These are phyloP conservation scores for Silurus lanzhouensis DNA, from an alignment of 2,797 vertebrate genomes.

Conservation along the genomic window DNA sequence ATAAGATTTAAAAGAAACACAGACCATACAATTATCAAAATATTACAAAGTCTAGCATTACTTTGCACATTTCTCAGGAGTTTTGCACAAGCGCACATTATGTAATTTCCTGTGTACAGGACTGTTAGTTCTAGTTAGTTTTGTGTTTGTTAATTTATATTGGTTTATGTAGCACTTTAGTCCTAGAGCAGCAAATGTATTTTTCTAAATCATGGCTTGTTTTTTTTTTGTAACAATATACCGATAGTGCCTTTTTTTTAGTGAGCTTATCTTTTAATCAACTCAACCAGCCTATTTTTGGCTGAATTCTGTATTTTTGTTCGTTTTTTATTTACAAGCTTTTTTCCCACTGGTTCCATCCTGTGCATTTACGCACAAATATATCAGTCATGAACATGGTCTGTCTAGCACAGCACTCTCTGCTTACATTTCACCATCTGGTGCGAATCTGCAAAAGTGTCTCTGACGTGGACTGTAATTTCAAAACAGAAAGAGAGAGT, in stretches of 20 bases:
- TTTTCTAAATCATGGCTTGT: not conserved
- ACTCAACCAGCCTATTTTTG: not conserved
- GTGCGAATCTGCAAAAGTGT: constrained; percentile 47
- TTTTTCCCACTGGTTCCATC: not conserved
- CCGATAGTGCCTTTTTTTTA: not conserved
- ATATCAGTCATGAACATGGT: constrained; percentile 32
- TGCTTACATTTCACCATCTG: constrained; percentile 60
- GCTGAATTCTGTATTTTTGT: not conserved
- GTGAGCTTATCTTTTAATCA: not conserved
- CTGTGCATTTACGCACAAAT: constrained; percentile 22
- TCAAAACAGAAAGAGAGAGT: constrained; percentile 15
- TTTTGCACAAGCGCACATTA: no score
- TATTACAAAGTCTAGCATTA: not conserved
- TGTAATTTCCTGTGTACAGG: no score
- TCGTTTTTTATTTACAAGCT: not conserved
- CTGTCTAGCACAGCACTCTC: constrained; percentile 34
- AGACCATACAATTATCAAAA: not conserved
- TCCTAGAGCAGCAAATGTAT: not conserved
- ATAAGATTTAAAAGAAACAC: no score
- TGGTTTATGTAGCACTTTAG: no score
- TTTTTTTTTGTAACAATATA: not conserved
- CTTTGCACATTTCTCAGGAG: no score
- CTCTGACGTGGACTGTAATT: constrained; percentile 41
- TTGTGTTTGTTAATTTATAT: no score
- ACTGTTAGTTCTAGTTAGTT: no score